A percentile compares a stretch with the other conserved stretches of the same genome.
These are phyloP conservation scores for Carettochelys insculpta DNA, from an alignment of 2,113 vertebrate species.

Conservation along the genomic window DNA sequence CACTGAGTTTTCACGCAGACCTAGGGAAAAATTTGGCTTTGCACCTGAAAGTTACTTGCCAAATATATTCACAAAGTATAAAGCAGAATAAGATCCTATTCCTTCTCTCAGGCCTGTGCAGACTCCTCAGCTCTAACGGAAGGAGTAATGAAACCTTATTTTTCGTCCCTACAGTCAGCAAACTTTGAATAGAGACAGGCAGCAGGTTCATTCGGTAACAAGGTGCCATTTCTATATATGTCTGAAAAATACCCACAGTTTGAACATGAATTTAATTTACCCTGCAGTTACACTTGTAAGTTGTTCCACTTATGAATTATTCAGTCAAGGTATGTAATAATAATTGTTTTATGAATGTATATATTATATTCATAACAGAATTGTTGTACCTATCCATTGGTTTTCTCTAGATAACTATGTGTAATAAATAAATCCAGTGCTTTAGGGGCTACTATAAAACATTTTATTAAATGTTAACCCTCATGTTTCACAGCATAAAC, in stretches of 20 bases:
- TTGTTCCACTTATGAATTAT: not conserved
- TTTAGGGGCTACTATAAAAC: not conserved
- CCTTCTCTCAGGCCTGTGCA: not conserved
- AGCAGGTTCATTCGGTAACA: not conserved
- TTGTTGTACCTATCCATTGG: not conserved
- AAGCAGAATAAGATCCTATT: not conserved
- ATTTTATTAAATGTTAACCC: not conserved
- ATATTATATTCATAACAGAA: not conserved
- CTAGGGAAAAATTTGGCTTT: not conserved
- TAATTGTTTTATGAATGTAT: not conserved
- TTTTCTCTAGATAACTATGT: not conserved
- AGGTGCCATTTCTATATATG: not conserved
- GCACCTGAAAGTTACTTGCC: not conserved
- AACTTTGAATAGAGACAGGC: not conserved
- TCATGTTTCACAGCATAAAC: not conserved
- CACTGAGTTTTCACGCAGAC: not conserved
- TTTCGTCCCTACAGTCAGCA: not conserved
- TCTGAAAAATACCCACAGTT: not conserved
- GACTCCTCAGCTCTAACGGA: not conserved
- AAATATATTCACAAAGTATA: not conserved
- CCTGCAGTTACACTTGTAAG: not conserved
- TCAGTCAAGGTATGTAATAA: not conserved
- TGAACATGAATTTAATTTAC: slow-evolving; percentile 3
- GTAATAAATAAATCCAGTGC: not conserved
- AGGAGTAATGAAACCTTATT: not conserved